Evolutionary conservation across 2,888 invertebrate species (phyloP).

Genomic region (Maniola hyperantus): DNA sequence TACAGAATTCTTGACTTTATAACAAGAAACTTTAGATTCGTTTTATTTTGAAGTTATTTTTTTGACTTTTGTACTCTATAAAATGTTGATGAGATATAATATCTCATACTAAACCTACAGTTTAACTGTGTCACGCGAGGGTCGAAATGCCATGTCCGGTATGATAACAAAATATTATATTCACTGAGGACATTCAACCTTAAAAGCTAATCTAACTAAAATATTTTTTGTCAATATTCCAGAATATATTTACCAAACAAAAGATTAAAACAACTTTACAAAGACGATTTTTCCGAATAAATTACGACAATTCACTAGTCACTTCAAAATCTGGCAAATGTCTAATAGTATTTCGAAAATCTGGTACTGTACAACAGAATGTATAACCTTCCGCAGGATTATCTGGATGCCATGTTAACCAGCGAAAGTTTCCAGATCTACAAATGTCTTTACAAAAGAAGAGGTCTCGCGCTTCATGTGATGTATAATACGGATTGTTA

Average conservation of each 20-base stretch:
- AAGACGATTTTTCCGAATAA: neutral
- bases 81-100: too few species aligned
- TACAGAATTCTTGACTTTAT: too few species aligned
- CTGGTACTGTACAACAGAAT: slow-evolving; percentile 83
- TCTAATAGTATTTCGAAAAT: slow-evolving; percentile 74
- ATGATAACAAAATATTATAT: slow-evolving; percentile 27
- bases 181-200: slow-evolving; percentile 29
- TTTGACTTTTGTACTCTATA: too few species aligned
- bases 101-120: neutral
- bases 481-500: slow-evolving; percentile 83
- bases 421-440: slow-evolving; percentile 74
- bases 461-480: slow-evolving; percentile 52
- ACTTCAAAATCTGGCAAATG: slow-evolving; percentile 81
- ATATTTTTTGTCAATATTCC: neutral
- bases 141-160: slow-evolving; percentile 30
- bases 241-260: slow-evolving; percentile 7
- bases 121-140: slow-evolving; percentile 21
- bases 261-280: neutral
- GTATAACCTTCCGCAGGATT: slow-evolving; percentile 77
- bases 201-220: neutral
- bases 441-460: slow-evolving; percentile 78
- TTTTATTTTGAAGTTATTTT: too few species aligned
- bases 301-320: slow-evolving; percentile 50
- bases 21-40: too few species aligned
- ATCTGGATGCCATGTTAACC: slow-evolving; percentile 82